Evolutionary conservation across 53 echinoderm and acorn worm genomes (phyloP).

Genomic region (Patiria pectinifera): DNA sequence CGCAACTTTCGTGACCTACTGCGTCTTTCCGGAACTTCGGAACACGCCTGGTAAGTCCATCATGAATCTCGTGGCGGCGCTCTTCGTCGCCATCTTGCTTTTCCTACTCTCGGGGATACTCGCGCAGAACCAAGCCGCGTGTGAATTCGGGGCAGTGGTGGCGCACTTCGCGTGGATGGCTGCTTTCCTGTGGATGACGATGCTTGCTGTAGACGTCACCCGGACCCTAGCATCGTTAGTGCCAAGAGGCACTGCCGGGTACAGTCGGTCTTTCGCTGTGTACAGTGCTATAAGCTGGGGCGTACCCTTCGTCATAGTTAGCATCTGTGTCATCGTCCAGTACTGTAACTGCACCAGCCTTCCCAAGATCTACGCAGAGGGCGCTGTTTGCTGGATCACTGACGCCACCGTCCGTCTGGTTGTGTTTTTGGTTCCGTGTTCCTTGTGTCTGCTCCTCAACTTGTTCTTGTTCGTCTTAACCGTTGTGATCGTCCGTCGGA

Average conservation of each 20-base stretch:
- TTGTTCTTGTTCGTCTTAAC: constrained; percentile 37
- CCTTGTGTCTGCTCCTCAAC: constrained; percentile 12
- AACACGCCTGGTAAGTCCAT: constrained; percentile 49
- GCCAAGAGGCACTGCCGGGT: neutral
- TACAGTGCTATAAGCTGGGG: constrained; percentile 48
- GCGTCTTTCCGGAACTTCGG: constrained; percentile 38
- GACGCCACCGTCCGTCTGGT: constrained; percentile 7
- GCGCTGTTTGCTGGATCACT: constrained; percentile 47
- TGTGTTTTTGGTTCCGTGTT: constrained; percentile 46
- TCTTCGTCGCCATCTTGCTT: constrained; percentile 31
- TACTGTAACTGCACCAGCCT: constrained; percentile 25
- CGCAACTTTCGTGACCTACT: constrained; percentile 60
- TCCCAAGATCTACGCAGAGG: constrained; percentile 26
- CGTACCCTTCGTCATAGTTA: constrained; percentile 27
- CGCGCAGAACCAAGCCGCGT: neutral
- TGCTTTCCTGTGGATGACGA: constrained; percentile 61
- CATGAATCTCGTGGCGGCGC: constrained; percentile 53
- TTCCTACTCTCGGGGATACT: constrained; percentile 24
- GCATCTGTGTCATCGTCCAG: constrained; percentile 34
- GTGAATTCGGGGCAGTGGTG: constrained; percentile 30
- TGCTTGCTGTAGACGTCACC: constrained; percentile 37
- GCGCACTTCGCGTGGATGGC: constrained; percentile 62
- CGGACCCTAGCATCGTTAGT: constrained; percentile 21
- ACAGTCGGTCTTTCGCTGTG: neutral
- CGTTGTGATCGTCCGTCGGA: constrained; percentile 11